Evolutionary conservation across 2,888 invertebrate species (phyloP), one percentile per base, ranked within the genome.

Genomic region (Aleiodes leptofemur): DNA sequence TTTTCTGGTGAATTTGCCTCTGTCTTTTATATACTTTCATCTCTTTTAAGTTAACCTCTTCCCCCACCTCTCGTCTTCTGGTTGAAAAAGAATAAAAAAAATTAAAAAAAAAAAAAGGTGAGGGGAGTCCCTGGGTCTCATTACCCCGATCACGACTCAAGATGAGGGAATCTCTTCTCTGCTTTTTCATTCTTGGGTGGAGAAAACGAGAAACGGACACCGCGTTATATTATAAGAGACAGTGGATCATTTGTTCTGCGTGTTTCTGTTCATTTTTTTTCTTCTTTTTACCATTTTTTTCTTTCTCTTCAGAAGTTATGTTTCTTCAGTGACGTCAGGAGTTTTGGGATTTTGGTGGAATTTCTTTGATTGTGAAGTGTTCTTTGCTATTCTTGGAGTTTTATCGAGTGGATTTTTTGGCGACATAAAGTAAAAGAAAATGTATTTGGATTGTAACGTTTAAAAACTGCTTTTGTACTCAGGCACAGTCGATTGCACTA

Each of bases 121-220:
- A 75, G 74, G 80, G 82, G 82, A 83, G 83, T 83, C 82, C 83
- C 80, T 81, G 81, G 82, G 86, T 86, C 86, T 89, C 87, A 89
- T 89, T 89, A 89, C 86, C 85, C 87, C 84, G 88, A 88, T 89
- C 89, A 88, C 87, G 87, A 87, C 86, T 87, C 84, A 82, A 86
- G 85, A 88, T 87, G 87, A 86, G 86, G 83, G 57, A 71, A 57
- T 29, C 31, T 50, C 59, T 59, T 29, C 57, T 48, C 61, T n/a
- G 50, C 23, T 61, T 61, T 72, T 61, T 68, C 61, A 72, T 72
- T 61, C 72, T 72, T 72, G 72, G 51, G 68, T 68, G 68, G 82
- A 80, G 84, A 83, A 84, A 85, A 85, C 84, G 82, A 85, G 86
- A 86, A 86, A 86, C 83, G 85, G 86, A 84, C 85, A 85, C 86